These are phyloP conservation scores for Drosophila trichaetosa DNA, from an alignment of 2,888 invertebrate species.

Conservation along the genomic window DNA sequence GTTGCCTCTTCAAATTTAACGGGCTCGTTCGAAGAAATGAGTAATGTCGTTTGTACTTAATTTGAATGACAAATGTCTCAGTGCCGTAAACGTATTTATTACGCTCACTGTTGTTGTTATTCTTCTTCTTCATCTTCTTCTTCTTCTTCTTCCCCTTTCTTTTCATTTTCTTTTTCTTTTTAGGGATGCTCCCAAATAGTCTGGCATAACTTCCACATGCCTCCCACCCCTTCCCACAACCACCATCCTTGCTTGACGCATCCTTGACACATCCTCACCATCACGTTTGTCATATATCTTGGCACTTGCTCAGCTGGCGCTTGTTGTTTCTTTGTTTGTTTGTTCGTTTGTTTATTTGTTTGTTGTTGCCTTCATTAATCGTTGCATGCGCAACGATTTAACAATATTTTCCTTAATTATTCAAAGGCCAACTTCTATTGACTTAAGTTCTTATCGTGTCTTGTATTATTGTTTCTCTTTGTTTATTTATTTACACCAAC, in stretches of 20 bases:
- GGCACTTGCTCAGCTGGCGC: constrained; percentile 45
- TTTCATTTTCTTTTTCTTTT: neutral
- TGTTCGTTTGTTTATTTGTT: constrained; percentile 16
- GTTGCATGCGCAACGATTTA: constrained; percentile 38
- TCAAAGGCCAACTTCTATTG: constrained; percentile 46
- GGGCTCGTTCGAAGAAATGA: constrained; percentile 50
- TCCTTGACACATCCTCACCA: neutral
- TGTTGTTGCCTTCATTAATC: constrained; percentile 54
- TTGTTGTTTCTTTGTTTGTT: constrained; percentile 5
- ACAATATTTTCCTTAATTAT: constrained; percentile 61
- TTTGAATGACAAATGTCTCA: constrained; percentile 73
- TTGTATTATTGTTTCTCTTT: constrained; percentile 16
- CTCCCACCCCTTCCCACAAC: neutral
- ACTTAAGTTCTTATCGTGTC: constrained; percentile 38
- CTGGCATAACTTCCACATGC: constrained; percentile 11
- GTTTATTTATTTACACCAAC: constrained; percentile 30
- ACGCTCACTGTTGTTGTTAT: constrained; percentile 39
- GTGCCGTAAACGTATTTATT: constrained; percentile 69
- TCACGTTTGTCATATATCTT: constrained; percentile 20
- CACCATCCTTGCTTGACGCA: neutral
- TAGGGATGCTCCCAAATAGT: constrained; percentile 10
- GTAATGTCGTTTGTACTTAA: constrained; percentile 75
- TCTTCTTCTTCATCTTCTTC: neutral
- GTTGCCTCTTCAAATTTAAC: constrained; percentile 24
- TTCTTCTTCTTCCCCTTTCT: neutral